Conservation (phyloP, 2,888 invertebrate species). For the Prenolepis imparis region DNA sequence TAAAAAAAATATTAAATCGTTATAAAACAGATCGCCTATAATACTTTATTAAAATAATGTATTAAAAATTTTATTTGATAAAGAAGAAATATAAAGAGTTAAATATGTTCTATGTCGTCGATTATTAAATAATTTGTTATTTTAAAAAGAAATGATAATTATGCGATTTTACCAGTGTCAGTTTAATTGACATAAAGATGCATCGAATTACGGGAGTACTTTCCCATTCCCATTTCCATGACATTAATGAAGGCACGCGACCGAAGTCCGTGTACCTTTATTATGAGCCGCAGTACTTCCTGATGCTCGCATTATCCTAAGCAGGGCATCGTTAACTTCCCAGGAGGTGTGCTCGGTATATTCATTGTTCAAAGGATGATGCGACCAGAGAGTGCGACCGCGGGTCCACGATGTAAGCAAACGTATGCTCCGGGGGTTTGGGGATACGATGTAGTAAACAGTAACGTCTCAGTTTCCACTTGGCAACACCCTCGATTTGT, state of each 20-base stretch:
- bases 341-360: conserved; percentile 58
- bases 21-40: neutral
- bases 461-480: conserved; percentile 78
- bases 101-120: neutral
- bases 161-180: neutral
- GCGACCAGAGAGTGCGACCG: conserved; percentile 77
- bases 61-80: conserved; percentile 2
- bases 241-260: neutral
- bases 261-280: conserved; percentile 31
- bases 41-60: too few species aligned
- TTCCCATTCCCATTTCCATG: conserved; percentile 1
- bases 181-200: neutral
- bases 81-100: neutral
- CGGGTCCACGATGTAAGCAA: conserved; percentile 79
- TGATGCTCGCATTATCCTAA: conserved; percentile 68
- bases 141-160: neutral
- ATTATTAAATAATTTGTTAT: neutral
- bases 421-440: conserved; percentile 74
- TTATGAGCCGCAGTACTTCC: conserved; percentile 59
- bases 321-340: conserved; percentile 68
- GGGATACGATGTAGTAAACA: conserved; percentile 76
- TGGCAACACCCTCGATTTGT: conserved; percentile 75
- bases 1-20: neutral
- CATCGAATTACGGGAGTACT: neutral
- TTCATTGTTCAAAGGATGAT: conserved; percentile 75